Conservation (phyloP, 2,113 vertebrate genomes). For the Stomatorhinus ivindoensis region DNA sequence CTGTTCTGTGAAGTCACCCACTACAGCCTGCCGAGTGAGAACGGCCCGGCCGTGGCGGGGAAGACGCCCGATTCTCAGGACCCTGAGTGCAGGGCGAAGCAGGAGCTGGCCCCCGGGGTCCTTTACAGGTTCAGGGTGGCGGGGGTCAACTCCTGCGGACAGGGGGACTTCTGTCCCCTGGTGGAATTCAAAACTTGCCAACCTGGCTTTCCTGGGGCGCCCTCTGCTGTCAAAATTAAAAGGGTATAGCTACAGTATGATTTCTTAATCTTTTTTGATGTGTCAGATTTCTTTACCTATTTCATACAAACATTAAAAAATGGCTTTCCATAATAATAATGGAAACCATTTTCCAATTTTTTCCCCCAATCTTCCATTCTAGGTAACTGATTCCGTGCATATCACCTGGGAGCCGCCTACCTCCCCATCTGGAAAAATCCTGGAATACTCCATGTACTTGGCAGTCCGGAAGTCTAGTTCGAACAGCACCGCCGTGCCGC, state of each 20-base stretch:
- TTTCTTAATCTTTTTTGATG: background rate
- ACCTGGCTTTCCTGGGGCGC: constrained; percentile 93
- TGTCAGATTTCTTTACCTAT: background rate
- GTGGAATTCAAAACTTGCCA: constrained; percentile 96
- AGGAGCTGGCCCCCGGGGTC: constrained; percentile 75
- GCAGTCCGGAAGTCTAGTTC: constrained; percentile 78
- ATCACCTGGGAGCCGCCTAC: constrained; percentile 95
- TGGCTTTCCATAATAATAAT: background rate
- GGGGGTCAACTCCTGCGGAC: constrained; percentile 82
- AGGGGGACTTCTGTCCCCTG: constrained; percentile 82
- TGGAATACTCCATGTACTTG: constrained; percentile 93
- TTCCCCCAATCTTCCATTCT: background rate
- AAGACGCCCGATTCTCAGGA: constrained; percentile 66
- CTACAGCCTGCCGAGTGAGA: constrained; percentile 74
- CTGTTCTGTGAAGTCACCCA: constrained; percentile 79
- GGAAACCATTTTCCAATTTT: background rate
- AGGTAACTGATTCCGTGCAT: constrained; percentile 84
- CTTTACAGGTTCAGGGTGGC: constrained; percentile 87
- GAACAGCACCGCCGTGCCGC: constrained; percentile 61
- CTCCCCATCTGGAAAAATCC: constrained; percentile 84
- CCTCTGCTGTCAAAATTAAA: constrained; percentile 87
- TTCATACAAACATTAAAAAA: background rate
- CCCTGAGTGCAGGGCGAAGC: constrained; percentile 72
- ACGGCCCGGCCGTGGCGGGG: constrained; percentile 55
- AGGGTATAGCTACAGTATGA: constrained; percentile 65